phyloP scores from a whole-genome alignment of 2,113 vertebrate species.

The Catagonus wagneri region DNA sequence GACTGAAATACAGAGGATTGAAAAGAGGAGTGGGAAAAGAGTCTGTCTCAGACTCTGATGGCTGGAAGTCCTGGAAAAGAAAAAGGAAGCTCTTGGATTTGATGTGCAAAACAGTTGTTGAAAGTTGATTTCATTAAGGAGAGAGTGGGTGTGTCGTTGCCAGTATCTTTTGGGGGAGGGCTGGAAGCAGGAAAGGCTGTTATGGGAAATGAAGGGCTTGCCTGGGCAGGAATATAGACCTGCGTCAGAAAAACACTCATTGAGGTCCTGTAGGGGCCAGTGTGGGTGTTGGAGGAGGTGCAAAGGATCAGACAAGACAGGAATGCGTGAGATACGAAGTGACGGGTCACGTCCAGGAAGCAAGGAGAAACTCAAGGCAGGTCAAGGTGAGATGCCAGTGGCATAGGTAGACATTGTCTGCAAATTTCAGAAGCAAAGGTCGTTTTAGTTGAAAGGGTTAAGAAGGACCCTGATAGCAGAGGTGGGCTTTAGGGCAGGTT shows the following conservation, averaged over 20 bases:
- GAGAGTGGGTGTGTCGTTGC: background rate
- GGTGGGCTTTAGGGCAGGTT: background rate
- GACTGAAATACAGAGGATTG: background rate
- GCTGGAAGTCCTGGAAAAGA: background rate
- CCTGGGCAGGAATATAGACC: background rate
- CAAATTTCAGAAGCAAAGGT: background rate
- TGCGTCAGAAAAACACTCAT: background rate
- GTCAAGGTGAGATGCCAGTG: background rate
- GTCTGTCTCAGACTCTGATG: background rate
- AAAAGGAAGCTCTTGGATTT: background rate
- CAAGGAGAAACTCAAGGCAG: background rate
- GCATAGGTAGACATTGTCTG: background rate
- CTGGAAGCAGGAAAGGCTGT: background rate
- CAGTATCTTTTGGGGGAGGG: background rate
- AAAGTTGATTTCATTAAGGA: background rate
- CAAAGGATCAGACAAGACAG: background rate
- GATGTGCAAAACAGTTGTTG: background rate
- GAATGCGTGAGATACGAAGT: background rate
- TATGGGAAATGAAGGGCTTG: background rate
- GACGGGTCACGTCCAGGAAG: background rate
- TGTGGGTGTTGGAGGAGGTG: background rate
- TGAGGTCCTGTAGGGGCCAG: background rate
- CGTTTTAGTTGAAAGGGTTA: background rate
- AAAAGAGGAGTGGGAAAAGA: background rate
- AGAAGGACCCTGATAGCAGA: background rate